Evolutionary conservation across 2,797 vertebrate genomes (phyloP), one percentile per base, ranked within the genome.

Genomic region (Borostomias antarcticus): DNA sequence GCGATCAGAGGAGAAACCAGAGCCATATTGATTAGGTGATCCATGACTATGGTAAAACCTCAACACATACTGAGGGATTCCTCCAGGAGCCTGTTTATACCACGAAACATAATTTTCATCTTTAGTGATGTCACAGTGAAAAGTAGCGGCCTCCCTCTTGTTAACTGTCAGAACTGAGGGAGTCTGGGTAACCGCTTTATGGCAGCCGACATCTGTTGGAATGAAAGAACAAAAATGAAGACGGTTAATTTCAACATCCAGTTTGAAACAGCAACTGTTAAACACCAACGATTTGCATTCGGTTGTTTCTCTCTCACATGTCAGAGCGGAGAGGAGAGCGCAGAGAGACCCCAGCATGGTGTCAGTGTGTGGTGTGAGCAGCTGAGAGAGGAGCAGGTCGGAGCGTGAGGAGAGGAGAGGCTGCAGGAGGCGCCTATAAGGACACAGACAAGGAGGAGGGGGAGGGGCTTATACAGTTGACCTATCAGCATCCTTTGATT

Each of bases 81-180:
- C 47, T 64, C 35, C 63, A 59, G 73, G 54, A 54, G 43, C 37
- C 58, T 70, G 68, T 75, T 75, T 70, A 51, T 67, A 75, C 73
- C 73, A 71, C 33, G 50, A 17, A 59, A n/a, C 21, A 40, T 10
- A 13, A 5, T 3, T 11, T 66, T 47, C 71, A 3, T 56, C 54
- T 26, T 66, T 66, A 8, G 73, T 69, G 61, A 80, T 64, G 48
- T 76, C 79, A 76, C 77, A 82, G 68, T 64, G 26, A 54, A 82
- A 47, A 59, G 28, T 54, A 45, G 50, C 72, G 5, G 21, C 63
- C 32, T 69, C 6, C 64, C 68, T 73, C 75, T 26, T 57, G 29
- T n/a, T 67, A 47, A 40, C 66, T 23, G 65, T 50, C 54, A 62
- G 35, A 62, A 62, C 73, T 64, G 64, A 50, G 59, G 69, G 73